Conservation (phyloP, 2,113 vertebrate genomes). For the Notiomystis cincta region DNA sequence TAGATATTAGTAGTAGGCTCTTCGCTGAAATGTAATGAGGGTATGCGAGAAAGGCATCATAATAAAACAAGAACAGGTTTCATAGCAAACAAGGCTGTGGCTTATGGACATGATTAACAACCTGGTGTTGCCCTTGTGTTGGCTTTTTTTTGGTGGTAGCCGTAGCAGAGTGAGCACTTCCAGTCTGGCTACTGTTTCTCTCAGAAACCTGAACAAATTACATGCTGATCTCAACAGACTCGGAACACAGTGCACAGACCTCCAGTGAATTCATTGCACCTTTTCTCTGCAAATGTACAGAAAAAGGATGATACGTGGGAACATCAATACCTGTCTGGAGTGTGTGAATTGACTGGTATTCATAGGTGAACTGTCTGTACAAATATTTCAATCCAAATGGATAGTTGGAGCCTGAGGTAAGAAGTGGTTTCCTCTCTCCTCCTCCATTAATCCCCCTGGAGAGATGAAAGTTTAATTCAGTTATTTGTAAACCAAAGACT, state of each 20-base stretch:
- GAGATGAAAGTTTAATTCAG: not conserved
- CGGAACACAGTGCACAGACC: not conserved
- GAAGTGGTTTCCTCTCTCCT: not conserved
- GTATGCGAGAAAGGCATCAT: not conserved
- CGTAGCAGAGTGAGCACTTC: not conserved
- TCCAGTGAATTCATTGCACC: not conserved
- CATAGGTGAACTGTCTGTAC: not conserved
- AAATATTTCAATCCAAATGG: not conserved
- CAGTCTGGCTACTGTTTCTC: not conserved
- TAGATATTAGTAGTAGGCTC: not conserved
- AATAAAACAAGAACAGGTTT: not conserved
- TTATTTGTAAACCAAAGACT: not conserved
- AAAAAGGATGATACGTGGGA: not conserved
- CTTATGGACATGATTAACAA: not conserved
- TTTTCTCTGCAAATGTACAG: not conserved
- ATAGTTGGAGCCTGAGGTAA: not conserved
- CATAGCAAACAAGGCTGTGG: not conserved
- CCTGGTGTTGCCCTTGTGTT: not conserved
- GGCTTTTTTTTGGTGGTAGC: not conserved
- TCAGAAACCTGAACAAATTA: not conserved
- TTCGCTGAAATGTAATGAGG: not conserved
- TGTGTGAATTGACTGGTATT: not conserved
- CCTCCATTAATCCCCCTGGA: not conserved
- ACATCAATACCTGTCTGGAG: not conserved
- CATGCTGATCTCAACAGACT: not conserved